Evolutionary conservation across 2,888 invertebrate genomes (phyloP).

Genomic region (Ornithoptera priamus): DNA sequence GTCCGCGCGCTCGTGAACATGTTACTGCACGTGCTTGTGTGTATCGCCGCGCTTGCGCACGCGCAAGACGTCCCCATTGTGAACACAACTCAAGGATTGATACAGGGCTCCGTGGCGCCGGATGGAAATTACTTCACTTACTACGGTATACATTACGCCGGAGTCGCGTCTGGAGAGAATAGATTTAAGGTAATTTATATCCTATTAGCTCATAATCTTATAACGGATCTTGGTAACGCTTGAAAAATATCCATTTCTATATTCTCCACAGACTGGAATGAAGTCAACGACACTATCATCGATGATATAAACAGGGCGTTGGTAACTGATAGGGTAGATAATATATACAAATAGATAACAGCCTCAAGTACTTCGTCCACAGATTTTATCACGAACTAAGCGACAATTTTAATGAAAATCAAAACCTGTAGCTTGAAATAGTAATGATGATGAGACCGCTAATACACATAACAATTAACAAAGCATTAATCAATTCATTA

Average conservation of each 20-base stretch:
- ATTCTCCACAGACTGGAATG: neutral
- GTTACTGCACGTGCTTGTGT: slow-evolving; percentile 34
- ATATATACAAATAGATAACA: neutral
- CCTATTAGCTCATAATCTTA: neutral
- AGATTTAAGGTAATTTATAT: slow-evolving; percentile 52
- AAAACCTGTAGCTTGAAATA: too few relatives aligned
- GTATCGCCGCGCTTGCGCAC: slow-evolving; percentile 37
- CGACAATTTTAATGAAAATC: neutral
- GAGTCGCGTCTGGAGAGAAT: slow-evolving; percentile 46
- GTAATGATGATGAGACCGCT: neutral
- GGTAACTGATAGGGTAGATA: neutral
- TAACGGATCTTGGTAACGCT: neutral
- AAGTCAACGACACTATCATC: neutral
- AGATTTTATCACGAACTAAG: neutral
- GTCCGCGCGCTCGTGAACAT: slow-evolving; percentile 6
- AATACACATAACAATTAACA: slow-evolving; percentile 1
- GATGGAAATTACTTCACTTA: slow-evolving; percentile 56
- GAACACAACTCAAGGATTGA: slow-evolving; percentile 56
- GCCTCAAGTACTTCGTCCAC: neutral
- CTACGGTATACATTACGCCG: slow-evolving; percentile 66
- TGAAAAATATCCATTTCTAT: neutral
- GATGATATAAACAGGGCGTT: slow-evolving; percentile 8
- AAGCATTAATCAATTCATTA: neutral
- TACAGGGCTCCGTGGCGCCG: slow-evolving; percentile 46
- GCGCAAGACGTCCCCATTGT: slow-evolving; percentile 51